Percentiles rank a stretch among this genome's conserved stretches.
Evolutionary conservation across 2,888 invertebrate genomes (phyloP).

Genomic region (Strigamia maritima): DNA sequence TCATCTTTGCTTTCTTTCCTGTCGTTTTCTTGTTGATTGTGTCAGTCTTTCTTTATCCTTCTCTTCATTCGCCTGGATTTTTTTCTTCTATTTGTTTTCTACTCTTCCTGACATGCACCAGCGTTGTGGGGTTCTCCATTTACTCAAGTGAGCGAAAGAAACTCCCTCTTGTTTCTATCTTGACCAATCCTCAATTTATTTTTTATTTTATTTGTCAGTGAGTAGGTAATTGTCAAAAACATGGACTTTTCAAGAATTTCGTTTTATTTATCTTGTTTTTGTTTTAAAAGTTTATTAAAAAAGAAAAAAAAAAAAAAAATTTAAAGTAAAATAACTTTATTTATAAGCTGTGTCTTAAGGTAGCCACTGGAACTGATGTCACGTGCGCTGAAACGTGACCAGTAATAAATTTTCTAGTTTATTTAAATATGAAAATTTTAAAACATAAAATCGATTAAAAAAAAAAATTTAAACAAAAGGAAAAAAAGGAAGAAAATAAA

Average conservation of each 20-base stretch:
- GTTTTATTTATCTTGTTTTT: too few species aligned
- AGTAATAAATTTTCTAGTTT: neutral
- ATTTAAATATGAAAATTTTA: neutral
- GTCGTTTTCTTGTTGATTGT: constrained; percentile 15
- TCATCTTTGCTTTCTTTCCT: constrained; percentile 20
- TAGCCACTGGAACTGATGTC: neutral
- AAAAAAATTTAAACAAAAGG: too few species aligned
- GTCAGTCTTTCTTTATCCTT: neutral
- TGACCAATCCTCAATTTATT: neutral
- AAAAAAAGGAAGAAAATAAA: too few species aligned
- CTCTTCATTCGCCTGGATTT: neutral
- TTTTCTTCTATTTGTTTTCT: neutral
- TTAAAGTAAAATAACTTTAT: too few species aligned
- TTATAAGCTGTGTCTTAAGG: neutral
- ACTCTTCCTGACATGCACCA: neutral
- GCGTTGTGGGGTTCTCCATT: neutral
- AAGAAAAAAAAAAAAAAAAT: too few species aligned
- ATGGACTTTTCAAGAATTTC: too few species aligned
- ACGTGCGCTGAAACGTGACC: neutral
- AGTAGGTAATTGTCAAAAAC: too few species aligned
- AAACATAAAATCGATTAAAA: too few species aligned
- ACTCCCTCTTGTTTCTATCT: neutral
- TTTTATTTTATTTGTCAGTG: neutral
- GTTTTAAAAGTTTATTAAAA: too few species aligned
- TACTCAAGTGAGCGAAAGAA: constrained; percentile 17